These are phyloP conservation scores for Megathymus violae DNA, from an alignment of 1,140 invertebrate genomes.

Conservation along the genomic window DNA sequence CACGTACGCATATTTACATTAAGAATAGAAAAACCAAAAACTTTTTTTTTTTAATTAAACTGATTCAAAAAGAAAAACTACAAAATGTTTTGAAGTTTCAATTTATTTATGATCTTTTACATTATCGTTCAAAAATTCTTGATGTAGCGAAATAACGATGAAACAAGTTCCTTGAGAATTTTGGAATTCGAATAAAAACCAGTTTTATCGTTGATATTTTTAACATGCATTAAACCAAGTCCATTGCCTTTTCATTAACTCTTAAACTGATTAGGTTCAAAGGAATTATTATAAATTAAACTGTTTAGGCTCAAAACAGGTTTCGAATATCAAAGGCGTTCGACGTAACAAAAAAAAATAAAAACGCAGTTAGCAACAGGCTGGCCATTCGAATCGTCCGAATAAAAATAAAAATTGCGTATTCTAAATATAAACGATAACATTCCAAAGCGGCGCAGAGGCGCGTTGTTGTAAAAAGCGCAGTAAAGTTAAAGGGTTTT, in stretches of 20 bases:
- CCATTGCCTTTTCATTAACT: neutral
- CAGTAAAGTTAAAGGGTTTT: conserved; percentile 51
- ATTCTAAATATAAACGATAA: conserved; percentile 65
- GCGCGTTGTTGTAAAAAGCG: conserved; percentile 56
- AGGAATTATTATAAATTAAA: neutral
- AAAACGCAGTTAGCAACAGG: conserved; percentile 58
- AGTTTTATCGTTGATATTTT: neutral
- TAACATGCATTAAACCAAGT: neutral
- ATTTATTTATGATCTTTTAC: too few species aligned
- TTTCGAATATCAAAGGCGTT: conserved; percentile 36
- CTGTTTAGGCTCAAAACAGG: conserved; percentile 20
- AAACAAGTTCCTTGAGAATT: neutral
- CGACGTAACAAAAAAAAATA: conserved; percentile 46
- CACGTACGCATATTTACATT: too few species aligned
- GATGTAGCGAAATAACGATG: too few species aligned
- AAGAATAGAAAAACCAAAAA: too few species aligned
- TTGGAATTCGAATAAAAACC: neutral
- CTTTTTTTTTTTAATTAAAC: too few species aligned
- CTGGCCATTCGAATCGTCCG: conserved; percentile 50
- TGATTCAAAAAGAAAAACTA: too few species aligned
- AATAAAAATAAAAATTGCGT: conserved; percentile 59
- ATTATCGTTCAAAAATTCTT: too few species aligned
- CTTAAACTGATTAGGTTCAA: neutral
- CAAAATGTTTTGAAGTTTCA: too few species aligned
- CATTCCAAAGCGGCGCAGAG: conserved; percentile 57